Evolutionary conservation across 2,113 vertebrate genomes (phyloP).

Genomic region (Gobio gobio): DNA sequence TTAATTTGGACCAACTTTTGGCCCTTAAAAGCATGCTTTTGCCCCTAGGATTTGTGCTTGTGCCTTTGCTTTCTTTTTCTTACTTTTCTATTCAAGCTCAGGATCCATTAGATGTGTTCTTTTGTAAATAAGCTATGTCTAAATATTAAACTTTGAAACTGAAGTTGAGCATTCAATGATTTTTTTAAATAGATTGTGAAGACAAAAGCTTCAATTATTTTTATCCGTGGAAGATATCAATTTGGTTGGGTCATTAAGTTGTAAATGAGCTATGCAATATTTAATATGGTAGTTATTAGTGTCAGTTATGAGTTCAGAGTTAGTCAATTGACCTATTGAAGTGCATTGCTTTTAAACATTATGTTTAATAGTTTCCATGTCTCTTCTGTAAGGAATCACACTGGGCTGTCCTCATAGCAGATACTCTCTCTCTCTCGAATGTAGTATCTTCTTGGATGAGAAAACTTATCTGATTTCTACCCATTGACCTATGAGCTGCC

Average conservation of each 20-base stretch:
- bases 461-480: neutral
- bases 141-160: neutral
- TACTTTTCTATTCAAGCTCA: neutral
- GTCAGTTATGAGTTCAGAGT: neutral
- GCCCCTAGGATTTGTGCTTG: constrained; percentile 68
- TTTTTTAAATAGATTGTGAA: neutral
- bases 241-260: neutral
- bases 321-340: neutral
- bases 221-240: neutral
- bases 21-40: constrained; percentile 70
- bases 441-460: neutral
- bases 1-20: constrained; percentile 74
- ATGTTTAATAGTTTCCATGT: neutral
- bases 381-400: neutral
- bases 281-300: neutral
- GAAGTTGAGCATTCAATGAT: neutral
- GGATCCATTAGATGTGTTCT: neutral
- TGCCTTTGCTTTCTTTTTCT: neutral
- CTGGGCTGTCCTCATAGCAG: neutral
- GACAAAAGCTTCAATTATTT: neutral
- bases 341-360: neutral
- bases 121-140: neutral
- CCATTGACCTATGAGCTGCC: neutral
- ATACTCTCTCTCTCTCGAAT: neutral
- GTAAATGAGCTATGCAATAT: neutral